phyloP scores from a whole-genome alignment of 2,888 invertebrate genomes.

The Lithosia quadra region DNA sequence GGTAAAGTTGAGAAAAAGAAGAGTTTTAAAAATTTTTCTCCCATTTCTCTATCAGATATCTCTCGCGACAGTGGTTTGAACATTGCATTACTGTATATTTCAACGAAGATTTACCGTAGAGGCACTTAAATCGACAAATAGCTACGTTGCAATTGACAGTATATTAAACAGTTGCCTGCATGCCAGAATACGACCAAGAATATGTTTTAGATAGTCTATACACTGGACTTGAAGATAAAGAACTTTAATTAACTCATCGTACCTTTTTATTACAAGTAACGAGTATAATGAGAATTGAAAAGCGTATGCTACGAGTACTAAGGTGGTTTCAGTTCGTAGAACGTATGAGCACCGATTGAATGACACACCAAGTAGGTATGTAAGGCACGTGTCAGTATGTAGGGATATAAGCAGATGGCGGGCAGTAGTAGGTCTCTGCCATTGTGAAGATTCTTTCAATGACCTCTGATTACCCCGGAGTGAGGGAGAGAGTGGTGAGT shows the following conservation, averaged over 20 bases:
- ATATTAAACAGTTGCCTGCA: slow-evolving; percentile 83
- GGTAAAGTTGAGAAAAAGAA: background rate
- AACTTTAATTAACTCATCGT: background rate
- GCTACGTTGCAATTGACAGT: slow-evolving; percentile 85
- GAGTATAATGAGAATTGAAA: too few relatives aligned
- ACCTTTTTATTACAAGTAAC: background rate
- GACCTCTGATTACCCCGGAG: too few relatives aligned
- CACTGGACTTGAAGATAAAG: slow-evolving; percentile 29
- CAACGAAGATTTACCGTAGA: slow-evolving; percentile 68
- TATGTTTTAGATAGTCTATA: slow-evolving; percentile 49
- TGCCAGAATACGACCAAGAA: slow-evolving; percentile 76
- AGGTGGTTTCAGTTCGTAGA: too few relatives aligned
- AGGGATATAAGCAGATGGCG: too few relatives aligned
- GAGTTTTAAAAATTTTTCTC: background rate
- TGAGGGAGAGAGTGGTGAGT: too few relatives aligned
- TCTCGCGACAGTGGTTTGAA: slow-evolving; percentile 37
- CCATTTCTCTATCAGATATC: slow-evolving; percentile 26
- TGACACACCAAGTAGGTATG: too few relatives aligned
- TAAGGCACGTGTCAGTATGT: too few relatives aligned
- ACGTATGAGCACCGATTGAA: too few relatives aligned
- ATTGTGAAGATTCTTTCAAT: too few relatives aligned
- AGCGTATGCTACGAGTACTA: too few relatives aligned
- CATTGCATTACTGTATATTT: slow-evolving; percentile 66
- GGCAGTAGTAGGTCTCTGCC: too few relatives aligned
- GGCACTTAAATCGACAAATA: slow-evolving; percentile 85